Evolutionary conservation across 1,140 invertebrate species (phyloP).

Genomic region (Triops cancriformis): DNA sequence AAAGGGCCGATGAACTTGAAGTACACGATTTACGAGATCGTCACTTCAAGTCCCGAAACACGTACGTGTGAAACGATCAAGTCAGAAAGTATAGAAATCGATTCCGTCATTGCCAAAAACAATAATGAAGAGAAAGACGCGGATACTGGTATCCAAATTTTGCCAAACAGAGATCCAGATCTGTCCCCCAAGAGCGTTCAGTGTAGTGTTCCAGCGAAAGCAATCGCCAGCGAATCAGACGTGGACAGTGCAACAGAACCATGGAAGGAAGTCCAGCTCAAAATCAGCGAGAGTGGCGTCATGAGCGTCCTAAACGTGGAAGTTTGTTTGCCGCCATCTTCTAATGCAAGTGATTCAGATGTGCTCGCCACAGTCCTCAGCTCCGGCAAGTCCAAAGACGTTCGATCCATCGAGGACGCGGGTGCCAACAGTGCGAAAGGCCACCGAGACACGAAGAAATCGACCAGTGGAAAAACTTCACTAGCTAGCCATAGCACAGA

Average conservation of each 20-base stretch:
- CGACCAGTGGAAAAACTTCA: slow-evolving; percentile 28
- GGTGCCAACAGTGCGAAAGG: neutral
- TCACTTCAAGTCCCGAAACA: neutral
- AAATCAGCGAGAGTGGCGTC: slow-evolving; percentile 59
- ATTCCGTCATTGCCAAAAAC: neutral
- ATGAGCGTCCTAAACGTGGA: slow-evolving; percentile 45
- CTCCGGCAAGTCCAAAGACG: neutral
- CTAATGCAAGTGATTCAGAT: slow-evolving; percentile 27
- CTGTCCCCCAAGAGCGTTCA: slow-evolving; percentile 28
- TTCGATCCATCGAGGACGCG: neutral
- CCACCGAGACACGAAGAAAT: neutral
- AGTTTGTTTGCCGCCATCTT: slow-evolving; percentile 28
- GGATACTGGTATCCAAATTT: neutral
- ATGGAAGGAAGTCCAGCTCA: slow-evolving; percentile 57
- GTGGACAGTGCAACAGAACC: slow-evolving; percentile 25
- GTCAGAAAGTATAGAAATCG: slow-evolving; percentile 9
- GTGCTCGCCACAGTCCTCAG: neutral
- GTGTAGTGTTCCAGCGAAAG: slow-evolving; percentile 31
- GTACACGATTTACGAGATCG: slow-evolving; percentile 46
- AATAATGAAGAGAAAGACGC: slow-evolving; percentile 24
- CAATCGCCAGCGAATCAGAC: slow-evolving; percentile 17
- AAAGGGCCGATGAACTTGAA: slow-evolving; percentile 51
- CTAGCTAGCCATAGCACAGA: slow-evolving; percentile 40
- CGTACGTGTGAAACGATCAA: neutral
- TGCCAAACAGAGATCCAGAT: slow-evolving; percentile 28